These are phyloP conservation scores for Holotrichia oblita DNA, from an alignment of 1,140 invertebrate species.

Conservation along the genomic window DNA sequence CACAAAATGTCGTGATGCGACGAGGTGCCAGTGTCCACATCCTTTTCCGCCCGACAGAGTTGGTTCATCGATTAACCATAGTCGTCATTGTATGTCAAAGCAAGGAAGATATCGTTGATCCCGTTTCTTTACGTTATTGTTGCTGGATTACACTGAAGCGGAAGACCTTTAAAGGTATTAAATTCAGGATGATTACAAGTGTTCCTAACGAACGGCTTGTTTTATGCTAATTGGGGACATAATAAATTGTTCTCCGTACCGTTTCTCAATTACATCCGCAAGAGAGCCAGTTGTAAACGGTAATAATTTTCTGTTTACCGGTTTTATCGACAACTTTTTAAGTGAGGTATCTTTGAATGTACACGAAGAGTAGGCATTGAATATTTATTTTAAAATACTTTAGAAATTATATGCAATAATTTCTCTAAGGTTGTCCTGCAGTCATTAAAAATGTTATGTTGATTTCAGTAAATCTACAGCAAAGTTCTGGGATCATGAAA, in stretches of 20 bases:
- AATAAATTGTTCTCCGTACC: conserved; percentile 9
- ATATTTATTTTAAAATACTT: too few relatives aligned
- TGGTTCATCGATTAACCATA: conserved; percentile 9
- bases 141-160: neutral
- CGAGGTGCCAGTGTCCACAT: conserved; percentile 9
- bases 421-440: too few relatives aligned
- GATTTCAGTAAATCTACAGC: too few relatives aligned
- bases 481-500: too few relatives aligned
- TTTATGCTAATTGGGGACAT: conserved; percentile 32
- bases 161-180: conserved; percentile 23
- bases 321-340: too few relatives aligned
- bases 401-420: too few relatives aligned
- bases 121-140: conserved; percentile 5
- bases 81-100: neutral
- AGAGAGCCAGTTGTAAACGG: neutral
- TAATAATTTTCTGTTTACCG: neutral
- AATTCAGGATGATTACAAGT: conserved; percentile 18
- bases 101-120: conserved; percentile 23
- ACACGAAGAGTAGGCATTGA: too few relatives aligned
- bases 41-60: neutral
- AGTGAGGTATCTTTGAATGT: too few relatives aligned
- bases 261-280: neutral
- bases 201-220: conserved; percentile 6
- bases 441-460: too few relatives aligned
- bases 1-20: conserved; percentile 5